Percentiles rank a stretch among this genome's conserved stretches.
Conservation (phyloP, 1,140 invertebrate species). For the Colletes gigas region DNA sequence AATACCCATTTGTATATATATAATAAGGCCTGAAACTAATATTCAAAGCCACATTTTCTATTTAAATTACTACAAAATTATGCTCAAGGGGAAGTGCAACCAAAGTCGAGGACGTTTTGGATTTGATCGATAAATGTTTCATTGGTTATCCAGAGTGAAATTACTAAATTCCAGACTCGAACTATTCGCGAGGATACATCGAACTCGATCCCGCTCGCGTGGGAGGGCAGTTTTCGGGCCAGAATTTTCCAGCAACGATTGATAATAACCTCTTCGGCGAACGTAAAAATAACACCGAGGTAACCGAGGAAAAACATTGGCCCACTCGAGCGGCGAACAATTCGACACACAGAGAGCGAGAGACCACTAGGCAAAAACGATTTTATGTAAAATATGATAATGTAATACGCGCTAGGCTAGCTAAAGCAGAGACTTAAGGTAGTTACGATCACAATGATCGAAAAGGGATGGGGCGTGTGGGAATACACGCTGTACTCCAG, state of each 20-base stretch:
- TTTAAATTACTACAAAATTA: no score
- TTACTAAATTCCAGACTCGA: no score
- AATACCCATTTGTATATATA: no score
- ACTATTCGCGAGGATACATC: no score
- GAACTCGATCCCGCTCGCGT: no score
- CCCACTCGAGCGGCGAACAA: background rate
- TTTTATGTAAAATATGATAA: constrained; percentile 68
- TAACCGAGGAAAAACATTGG: constrained; percentile 16
- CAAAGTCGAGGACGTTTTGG: no score
- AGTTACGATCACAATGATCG: constrained; percentile 23
- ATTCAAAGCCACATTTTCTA: no score
- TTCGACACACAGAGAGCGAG: constrained; percentile 13
- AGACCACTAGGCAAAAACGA: constrained; percentile 64
- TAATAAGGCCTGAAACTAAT: no score
- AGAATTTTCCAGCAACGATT: constrained; percentile 33
- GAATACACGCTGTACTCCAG: constrained; percentile 71
- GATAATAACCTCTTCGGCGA: constrained; percentile 12
- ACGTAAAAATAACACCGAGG: constrained; percentile 27
- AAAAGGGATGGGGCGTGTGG: constrained; percentile 24
- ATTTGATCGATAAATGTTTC: no score
- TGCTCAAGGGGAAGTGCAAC: no score
- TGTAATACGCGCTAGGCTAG: constrained; percentile 62
- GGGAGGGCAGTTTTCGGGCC: background rate
- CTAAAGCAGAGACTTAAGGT: constrained; percentile 63
- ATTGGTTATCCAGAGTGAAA: no score